Base-by-base conservation (phyloP, 2,888 invertebrate species). In the Hemistola chrysoprasaria region DNA sequence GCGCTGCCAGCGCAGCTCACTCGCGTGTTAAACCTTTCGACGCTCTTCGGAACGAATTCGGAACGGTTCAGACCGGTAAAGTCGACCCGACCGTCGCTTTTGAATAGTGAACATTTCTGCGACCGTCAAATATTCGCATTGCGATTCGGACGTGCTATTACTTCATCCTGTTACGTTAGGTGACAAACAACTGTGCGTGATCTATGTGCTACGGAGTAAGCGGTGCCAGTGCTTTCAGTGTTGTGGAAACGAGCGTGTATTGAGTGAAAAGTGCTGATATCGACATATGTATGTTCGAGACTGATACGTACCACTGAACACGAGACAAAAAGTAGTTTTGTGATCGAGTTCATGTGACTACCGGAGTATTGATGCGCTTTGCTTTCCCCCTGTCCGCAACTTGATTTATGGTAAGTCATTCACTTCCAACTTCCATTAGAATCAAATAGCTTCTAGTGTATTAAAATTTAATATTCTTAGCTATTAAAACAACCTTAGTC, bases 1-100 rank as follows among this genome's bases (percentile, higher is more conserved):
- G 82, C 85, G 86, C 82, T 73, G 70, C 68, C 76, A 78, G 87
- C 84, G 85, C 81, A 73, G 86, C 82, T 76, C 78, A 76, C 85
- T 78, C 84, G 87, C 78, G 75, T 71, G 56, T 69, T 44, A 47
- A 58, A 52, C 10, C 34, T 21, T 46, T 56, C 59, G 48, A 61
- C 58, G 61, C 50, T 53, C 71, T 67, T 60, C 75, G 75, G 75
- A 70, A 71, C 72, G 71, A 79, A 74, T 85, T 83, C 78, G 77
- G 76, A 78, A 82, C 83, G 71, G 74, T 80, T 76, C 69, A 69
- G 75, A 82, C 84, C 83, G 80, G 81, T 82, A 77, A 77, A 69
- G 76, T 80, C 77, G 74, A 77, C 73, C 73, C 55, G 76, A 80
- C 81, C 70, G 82, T 75, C 81, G 75, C 75, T 77, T 80, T 78